These are phyloP conservation scores for Lithophane semibrunnea DNA, from an alignment of 2,888 invertebrate species.

Conservation along the genomic window DNA sequence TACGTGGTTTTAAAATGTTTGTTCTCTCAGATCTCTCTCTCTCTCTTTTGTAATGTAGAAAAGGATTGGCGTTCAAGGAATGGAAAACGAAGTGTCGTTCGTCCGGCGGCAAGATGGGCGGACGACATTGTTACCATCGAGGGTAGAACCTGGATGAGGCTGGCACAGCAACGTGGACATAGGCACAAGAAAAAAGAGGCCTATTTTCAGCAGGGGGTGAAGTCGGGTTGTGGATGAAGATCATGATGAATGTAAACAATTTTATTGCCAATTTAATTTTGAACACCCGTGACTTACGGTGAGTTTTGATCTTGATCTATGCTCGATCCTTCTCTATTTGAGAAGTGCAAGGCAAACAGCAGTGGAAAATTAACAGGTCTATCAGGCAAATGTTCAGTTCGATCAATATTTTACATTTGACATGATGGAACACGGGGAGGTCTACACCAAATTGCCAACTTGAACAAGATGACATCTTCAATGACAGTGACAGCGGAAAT, in stretches of 20 bases:
- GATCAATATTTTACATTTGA: conserved; percentile 1
- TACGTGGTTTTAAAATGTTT: not conserved
- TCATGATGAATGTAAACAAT: not conserved
- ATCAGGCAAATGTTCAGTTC: not conserved
- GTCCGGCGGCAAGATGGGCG: too few species aligned
- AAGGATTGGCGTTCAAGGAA: too few species aligned
- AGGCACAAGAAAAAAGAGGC: not conserved
- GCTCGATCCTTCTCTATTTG: not conserved
- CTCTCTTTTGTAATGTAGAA: too few species aligned
- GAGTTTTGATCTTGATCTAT: too few species aligned
- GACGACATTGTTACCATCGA: too few species aligned
- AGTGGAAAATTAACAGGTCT: not conserved
- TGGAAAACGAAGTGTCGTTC: too few species aligned
- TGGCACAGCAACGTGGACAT: not conserved
- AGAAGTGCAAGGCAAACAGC: not conserved
- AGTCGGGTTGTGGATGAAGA: not conserved
- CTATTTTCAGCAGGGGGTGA: too few species aligned
- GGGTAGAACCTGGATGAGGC: too few species aligned
- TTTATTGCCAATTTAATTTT: not conserved
- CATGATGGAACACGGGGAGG: not conserved
- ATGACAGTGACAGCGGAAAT: conserved; percentile 44
- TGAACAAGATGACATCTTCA: conserved; percentile 5
- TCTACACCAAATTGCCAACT: conserved; percentile 6
- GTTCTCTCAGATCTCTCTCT: not conserved
- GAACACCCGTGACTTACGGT: not conserved